These are phyloP conservation scores for Hyles euphorbiae DNA, from an alignment of 1,140 invertebrate species.

Conservation along the genomic window DNA sequence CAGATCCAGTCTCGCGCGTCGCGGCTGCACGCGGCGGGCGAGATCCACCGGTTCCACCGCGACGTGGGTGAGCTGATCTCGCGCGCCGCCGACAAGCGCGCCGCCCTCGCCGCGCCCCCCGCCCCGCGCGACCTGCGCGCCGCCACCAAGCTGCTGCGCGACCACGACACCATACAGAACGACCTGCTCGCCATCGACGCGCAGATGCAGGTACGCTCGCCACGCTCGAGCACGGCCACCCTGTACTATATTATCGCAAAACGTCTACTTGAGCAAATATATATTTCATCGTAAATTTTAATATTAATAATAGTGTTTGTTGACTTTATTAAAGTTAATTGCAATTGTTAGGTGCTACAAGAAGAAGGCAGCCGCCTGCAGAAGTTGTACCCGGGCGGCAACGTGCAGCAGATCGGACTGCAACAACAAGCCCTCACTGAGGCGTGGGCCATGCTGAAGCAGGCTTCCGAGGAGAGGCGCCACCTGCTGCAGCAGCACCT, in stretches of 20 bases:
- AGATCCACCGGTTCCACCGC: slow-evolving; percentile 97
- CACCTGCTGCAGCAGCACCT: slow-evolving; percentile 90
- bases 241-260: too few relatives aligned
- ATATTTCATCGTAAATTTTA: too few relatives aligned
- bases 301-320: not conserved
- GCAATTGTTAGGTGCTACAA: slow-evolving; percentile 81
- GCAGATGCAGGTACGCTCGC: slow-evolving; percentile 83
- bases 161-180: slow-evolving; percentile 96
- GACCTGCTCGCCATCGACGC: slow-evolving; percentile 95
- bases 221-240: too few relatives aligned
- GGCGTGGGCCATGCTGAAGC: slow-evolving; percentile 92
- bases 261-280: too few relatives aligned
- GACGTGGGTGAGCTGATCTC: slow-evolving; percentile 95
- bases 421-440: slow-evolving; percentile 89
- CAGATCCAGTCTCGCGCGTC: slow-evolving; percentile 90
- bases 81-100: slow-evolving; percentile 78
- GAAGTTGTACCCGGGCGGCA: slow-evolving; percentile 92
- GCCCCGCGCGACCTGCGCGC: slow-evolving; percentile 87
- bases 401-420: slow-evolving; percentile 91
- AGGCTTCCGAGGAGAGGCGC: slow-evolving; percentile 85
- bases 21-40: slow-evolving; percentile 92
- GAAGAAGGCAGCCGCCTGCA: slow-evolving; percentile 94
- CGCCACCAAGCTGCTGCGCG: slow-evolving; percentile 87
- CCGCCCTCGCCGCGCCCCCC: slow-evolving; percentile 37
- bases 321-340: not conserved